Evolutionary conservation across 2,888 invertebrate species (phyloP).

Genomic region (Criorhina ranunculi): DNA sequence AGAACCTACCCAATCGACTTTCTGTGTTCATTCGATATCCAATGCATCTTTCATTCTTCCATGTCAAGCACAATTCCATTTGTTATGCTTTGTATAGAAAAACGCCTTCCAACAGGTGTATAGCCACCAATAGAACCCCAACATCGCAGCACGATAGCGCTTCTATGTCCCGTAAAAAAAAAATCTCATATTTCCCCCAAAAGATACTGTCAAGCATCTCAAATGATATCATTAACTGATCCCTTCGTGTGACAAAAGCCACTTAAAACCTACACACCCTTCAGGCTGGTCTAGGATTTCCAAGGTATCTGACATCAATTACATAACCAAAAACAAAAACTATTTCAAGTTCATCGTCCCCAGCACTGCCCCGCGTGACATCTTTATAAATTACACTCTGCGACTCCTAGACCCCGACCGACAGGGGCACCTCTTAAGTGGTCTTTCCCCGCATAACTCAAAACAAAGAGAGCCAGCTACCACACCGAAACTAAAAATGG

Average conservation of each 20-base stretch:
- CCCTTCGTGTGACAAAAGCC: constrained; percentile 5
- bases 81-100: constrained; percentile 3
- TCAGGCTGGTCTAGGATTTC: constrained; percentile 2
- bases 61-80: neutral
- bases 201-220: neutral
- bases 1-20: neutral
- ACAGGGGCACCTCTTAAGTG: constrained; percentile 37
- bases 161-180: constrained; percentile 7
- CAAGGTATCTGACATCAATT: constrained; percentile 3
- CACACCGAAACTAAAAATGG: constrained; percentile 35
- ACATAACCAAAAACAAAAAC: constrained; percentile 39
- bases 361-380: constrained; percentile 41
- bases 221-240: constrained; percentile 41
- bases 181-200: constrained; percentile 41
- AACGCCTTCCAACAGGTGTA: constrained; percentile 44
- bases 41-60: neutral
- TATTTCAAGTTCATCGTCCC: constrained; percentile 52
- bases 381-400: constrained; percentile 51
- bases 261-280: neutral
- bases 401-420: constrained; percentile 12
- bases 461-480: constrained; percentile 45
- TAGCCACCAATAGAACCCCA: constrained; percentile 12
- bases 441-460: constrained; percentile 46
- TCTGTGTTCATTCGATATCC: neutral
- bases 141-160: constrained; percentile 15